Evolutionary conservation across 2,113 vertebrate species (phyloP), one percentile per base, ranked within the genome.

Genomic region (Paracanthobrama guichenoti): DNA sequence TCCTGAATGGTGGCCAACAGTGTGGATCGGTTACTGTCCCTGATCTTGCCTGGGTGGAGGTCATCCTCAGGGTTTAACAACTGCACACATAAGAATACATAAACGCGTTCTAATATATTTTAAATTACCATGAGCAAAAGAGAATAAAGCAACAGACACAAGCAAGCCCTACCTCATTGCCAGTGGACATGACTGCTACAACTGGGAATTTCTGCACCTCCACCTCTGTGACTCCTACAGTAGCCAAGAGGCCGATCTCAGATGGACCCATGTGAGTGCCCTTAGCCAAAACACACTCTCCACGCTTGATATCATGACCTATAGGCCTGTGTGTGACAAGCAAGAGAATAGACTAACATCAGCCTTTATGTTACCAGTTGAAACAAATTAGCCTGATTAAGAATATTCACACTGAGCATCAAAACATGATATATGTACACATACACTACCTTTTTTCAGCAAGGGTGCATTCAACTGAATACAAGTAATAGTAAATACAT

Each of bases 191-290:
- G 86, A 99, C 97, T 66, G 98, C 98, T 91, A 99, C 97, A 87
- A 99, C 97, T 20, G 98, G 98, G 91, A 99, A 99, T 91, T 98
- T 99, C 93, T 99, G 97, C 91, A 99, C 98, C 94, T 97, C 98
- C 92, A 99, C 98, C 92, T 99, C 98, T 0, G 97, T 99, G 91
- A 99, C 97, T 75, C 98, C 98, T 86, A 99, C 97, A 7, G 98
- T 99, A 92, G 98, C 98, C 88, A 99, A 94, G 73, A 99, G 95
- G 85, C 98, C 98, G 72, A 99, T 98, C 90, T 99, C 98, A 66
- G 98, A 99, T 0, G 98, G 97, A 83, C 98, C 98, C 97, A 99
- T 99, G 84, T 99, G 98, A 35, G 98, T 99, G 87, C 97, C 98
- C 92, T 99, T 99, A 75, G 97, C 95, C 92, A 99, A 89, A 83